Conservation (phyloP, 92 coral and sea anemone species). For the Heliopora coerulea region DNA sequence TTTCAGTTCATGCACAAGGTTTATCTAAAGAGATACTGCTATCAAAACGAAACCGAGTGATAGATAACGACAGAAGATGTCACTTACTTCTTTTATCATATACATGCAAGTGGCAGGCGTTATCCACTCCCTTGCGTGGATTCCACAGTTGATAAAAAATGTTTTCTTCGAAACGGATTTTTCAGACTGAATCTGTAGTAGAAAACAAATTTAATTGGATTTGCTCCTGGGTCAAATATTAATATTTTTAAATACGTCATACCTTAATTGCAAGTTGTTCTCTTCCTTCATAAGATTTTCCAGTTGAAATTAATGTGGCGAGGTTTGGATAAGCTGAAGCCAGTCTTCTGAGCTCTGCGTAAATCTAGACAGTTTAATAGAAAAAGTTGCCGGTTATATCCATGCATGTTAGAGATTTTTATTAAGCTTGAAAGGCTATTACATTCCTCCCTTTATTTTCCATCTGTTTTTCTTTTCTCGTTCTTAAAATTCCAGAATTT, state of each 20-base stretch:
- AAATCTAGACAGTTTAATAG: slow-evolving; percentile 1
- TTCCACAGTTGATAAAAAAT: slow-evolving; percentile 91
- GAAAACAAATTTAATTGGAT: neutral
- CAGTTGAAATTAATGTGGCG: slow-evolving; percentile 57
- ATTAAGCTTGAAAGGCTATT: too few species aligned
- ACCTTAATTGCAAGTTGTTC: slow-evolving; percentile 84
- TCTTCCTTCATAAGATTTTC: slow-evolving; percentile 73
- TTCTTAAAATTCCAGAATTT: too few species aligned
- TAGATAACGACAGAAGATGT: too few species aligned
- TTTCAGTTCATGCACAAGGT: too few species aligned
- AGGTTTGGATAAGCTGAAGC: slow-evolving; percentile 18
- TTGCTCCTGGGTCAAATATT: neutral
- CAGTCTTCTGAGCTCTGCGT: slow-evolving; percentile 17
- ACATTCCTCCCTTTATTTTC: too few species aligned
- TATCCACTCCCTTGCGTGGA: slow-evolving; percentile 97
- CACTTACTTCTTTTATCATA: slow-evolving; percentile 71
- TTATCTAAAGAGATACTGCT: too few species aligned
- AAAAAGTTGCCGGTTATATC: too few species aligned
- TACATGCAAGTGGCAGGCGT: slow-evolving; percentile 96
- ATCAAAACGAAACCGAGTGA: too few species aligned
- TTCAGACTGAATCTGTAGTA: slow-evolving; percentile 52
- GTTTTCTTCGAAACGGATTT: slow-evolving; percentile 63
- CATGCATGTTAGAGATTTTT: too few species aligned
- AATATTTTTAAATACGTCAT: neutral
- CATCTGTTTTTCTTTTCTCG: too few species aligned